Conservation (phyloP, 2,797 vertebrate genomes). For the Dryobates pubescens region DNA sequence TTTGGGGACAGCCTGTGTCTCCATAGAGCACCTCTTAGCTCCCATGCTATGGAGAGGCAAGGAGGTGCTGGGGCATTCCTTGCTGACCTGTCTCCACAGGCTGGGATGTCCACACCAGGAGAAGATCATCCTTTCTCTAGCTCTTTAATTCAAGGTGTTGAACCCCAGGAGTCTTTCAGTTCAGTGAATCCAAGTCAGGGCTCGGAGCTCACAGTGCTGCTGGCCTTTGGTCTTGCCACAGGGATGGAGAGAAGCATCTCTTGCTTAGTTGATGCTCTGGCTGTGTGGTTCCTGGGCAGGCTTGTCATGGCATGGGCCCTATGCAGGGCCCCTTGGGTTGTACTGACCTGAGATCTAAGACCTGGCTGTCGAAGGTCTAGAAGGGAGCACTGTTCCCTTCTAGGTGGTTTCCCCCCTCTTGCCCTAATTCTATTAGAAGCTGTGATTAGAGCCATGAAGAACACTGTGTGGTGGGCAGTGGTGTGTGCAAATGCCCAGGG, state of each 20-base stretch:
- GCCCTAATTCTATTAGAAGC: background rate
- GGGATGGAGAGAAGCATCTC: background rate
- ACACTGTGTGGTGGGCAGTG: background rate
- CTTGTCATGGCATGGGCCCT: background rate
- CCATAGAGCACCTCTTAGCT: background rate
- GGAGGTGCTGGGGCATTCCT: background rate
- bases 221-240: background rate
- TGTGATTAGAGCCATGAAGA: background rate
- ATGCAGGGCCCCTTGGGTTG: background rate
- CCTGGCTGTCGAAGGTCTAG: background rate
- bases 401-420: background rate
- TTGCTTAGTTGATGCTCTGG: background rate
- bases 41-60: background rate
- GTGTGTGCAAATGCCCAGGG: background rate
- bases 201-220: background rate
- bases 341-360: rapidly evolving
- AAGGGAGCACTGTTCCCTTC: background rate
- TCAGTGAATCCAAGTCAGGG: background rate
- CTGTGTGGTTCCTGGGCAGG: background rate
- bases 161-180: background rate
- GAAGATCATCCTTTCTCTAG: background rate
- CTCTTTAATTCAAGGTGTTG: background rate
- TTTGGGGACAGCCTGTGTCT: background rate
- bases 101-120: background rate
- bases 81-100: background rate